Conservation (phyloP, 2,113 vertebrate genomes). For the Eptesicus fuscus region DNA sequence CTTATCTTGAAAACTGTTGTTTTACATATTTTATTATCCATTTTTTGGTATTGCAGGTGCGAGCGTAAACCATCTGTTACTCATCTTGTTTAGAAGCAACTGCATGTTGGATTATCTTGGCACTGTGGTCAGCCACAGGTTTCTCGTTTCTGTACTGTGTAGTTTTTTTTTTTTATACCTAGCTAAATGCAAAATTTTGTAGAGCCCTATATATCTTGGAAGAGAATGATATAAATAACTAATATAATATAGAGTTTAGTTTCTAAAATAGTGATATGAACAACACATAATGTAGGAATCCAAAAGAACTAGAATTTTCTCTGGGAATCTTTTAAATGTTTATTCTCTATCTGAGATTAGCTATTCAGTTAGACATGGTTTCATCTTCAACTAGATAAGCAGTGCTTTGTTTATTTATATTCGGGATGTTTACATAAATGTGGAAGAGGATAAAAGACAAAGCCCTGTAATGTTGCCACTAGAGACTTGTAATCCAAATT, state of each 20-base stretch:
- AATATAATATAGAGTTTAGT: not conserved
- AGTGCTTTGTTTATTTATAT: not conserved
- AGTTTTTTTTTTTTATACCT: not conserved
- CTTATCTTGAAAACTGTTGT: not conserved
- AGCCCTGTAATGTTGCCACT: not conserved
- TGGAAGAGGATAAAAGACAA: not conserved
- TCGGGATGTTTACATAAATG: not conserved
- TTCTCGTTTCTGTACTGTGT: not conserved
- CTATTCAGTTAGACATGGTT: not conserved
- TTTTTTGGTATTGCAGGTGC: not conserved
- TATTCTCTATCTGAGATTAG: not conserved
- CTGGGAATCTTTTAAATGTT: not conserved
- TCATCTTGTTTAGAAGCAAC: not conserved
- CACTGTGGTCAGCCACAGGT: not conserved
- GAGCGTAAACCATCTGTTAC: not conserved
- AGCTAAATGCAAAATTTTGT: not conserved
- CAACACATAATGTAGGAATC: not conserved
- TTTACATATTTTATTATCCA: not conserved
- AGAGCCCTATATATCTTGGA: not conserved
- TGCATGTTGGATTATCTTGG: not conserved
- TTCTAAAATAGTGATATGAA: not conserved
- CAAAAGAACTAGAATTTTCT: conserved; percentile 24
- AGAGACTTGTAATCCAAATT: not conserved
- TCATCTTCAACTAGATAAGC: not conserved
- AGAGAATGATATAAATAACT: not conserved